phyloP scores from a whole-genome alignment of 2,797 vertebrate species.

The Myiotriccus ornatus region DNA sequence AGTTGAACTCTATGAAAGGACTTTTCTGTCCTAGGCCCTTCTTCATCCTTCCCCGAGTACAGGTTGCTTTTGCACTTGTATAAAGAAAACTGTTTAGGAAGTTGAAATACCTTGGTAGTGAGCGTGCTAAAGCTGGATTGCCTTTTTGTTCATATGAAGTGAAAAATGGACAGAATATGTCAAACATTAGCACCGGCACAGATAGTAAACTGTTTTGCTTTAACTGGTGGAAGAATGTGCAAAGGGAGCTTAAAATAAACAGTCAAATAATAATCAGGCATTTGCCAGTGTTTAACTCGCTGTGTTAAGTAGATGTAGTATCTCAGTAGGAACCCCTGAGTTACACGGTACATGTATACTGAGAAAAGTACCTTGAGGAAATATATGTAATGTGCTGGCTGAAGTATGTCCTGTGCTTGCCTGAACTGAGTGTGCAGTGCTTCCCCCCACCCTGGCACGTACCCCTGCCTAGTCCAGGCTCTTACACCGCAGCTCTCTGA shows the following conservation, averaged over 20 bases:
- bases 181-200: neutral
- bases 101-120: neutral
- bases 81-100: neutral
- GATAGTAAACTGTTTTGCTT: neutral
- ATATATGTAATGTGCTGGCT: neutral
- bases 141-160: neutral
- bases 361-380: neutral
- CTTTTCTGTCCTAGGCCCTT: neutral
- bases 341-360: neutral
- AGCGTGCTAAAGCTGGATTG: neutral
- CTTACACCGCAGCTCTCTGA: neutral
- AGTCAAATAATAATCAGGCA: neutral
- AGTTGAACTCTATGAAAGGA: neutral
- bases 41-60: neutral
- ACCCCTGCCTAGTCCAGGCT: neutral
- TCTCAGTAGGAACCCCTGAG: neutral
- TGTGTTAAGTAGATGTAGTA: neutral
- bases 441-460: neutral
- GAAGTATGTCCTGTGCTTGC: neutral
- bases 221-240: neutral
- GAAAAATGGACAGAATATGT: neutral
- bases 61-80: neutral
- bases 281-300: neutral
- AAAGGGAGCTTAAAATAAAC: neutral
- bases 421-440: neutral